Conservation (phyloP, 1,140 invertebrate genomes). For the Pomacea maculata region DNA sequence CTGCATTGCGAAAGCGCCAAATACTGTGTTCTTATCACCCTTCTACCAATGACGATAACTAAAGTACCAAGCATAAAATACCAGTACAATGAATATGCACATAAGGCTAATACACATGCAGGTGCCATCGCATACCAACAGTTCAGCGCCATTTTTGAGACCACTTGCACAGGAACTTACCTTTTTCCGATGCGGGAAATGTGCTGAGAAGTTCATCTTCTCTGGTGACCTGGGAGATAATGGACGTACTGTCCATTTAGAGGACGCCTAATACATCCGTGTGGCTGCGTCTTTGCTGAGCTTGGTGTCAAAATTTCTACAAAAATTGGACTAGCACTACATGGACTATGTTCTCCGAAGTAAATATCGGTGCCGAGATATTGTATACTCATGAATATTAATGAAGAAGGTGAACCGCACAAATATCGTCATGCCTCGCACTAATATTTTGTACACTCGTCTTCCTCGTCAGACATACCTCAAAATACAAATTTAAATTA, state of each 20-base stretch:
- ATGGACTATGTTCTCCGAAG: conserved; percentile 40
- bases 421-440: conserved; percentile 1
- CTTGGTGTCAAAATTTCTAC: conserved; percentile 30
- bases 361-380: conserved; percentile 35
- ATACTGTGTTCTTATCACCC: no score
- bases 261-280: conserved; percentile 44
- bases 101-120: conserved; percentile 13
- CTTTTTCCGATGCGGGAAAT: conserved; percentile 86
- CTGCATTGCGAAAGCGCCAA: no score
- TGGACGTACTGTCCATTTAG: conserved; percentile 98
- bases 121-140: conserved; percentile 30
- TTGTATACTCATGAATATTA: conserved; percentile 51
- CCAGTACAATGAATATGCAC: background rate
- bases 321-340: conserved; percentile 41
- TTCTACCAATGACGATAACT: no score
- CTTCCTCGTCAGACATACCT: no score
- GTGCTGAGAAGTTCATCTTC: conserved; percentile 95
- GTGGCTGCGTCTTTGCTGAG: conserved; percentile 53
- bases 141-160: conserved; percentile 41
- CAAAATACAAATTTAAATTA: no score
- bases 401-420: conserved; percentile 39
- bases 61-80: no score
- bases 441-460: background rate
- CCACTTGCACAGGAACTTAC: conserved; percentile 71
- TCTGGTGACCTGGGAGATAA: conserved; percentile 95